Evolutionary conservation across 1,140 invertebrate genomes (phyloP), one percentile per base, ranked within the genome.

Genomic region (Laupala kohalensis): DNA sequence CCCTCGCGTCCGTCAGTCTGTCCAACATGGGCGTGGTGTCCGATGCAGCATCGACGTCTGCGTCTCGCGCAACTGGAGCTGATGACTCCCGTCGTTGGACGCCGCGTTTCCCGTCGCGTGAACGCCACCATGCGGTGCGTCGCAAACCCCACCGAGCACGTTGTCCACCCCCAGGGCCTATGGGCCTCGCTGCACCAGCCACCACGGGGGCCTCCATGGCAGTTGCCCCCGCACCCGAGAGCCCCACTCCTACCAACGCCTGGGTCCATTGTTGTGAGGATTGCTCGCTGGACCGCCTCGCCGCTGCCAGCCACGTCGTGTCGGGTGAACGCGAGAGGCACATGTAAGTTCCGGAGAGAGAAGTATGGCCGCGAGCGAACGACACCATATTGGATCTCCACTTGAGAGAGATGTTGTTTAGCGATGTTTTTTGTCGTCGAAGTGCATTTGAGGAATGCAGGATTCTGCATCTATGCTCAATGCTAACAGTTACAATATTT

Each of bases 81-180:
- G 79, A 73, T 82, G 83, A 72, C 75, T 81, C 71, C 80, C 81
- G 71, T 83, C 82, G 75, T 15, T 88, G 87, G 75, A 86, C 86
- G 64, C 85, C 87, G 67, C 85, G 86, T 74, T 89, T 89, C 77
- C 87, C 87, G 2, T 88, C 86, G 26, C 81, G 88, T 29, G 88
- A 89, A 75, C 82, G 88, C 74, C 87, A 89, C 77, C 84, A 84
- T 74, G 88, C 88, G 64, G 83, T 89, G 26, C 80, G 86, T 62
- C 79, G 84, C 72, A 77, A 78, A 9, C 29, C 37, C 24, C 67
- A 9, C 9, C 23, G 29, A 6, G 29, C 25, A 13, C 67, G 67
- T 25, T 27, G 64, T 13, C 23, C 64, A 23, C 64, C 67, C 19
- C 0, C 71, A 76, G 4, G 71, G 78, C 64, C 76, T 76, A 66